Base-by-base conservation (phyloP, 2,797 vertebrate genomes). In the Pangasius djambal region DNA sequence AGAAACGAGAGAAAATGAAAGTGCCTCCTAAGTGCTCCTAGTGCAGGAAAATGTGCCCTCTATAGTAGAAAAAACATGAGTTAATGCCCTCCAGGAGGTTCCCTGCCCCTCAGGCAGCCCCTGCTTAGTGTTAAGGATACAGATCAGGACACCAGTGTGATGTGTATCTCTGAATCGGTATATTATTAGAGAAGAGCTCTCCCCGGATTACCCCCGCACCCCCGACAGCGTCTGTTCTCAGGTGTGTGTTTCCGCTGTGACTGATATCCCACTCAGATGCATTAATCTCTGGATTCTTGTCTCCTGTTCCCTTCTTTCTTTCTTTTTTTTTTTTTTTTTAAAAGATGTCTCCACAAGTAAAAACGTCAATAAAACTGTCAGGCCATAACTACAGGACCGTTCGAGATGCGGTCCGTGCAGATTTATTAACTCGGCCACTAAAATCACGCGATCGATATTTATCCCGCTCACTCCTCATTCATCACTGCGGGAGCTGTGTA, bases 351-450 rank as follows among this genome's bases (percentile, higher is more conserved):
- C 61, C 25, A 22, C 12, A 6, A 67, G 61, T 34, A 50, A 67
- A 84, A 31, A 84, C 40, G n/a, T 69, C 83, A 70, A 55, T 85
- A 85, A 85, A 85, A 13, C 48, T 70, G 48, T 25, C 48, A 69
- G 83, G n/a, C 8, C n/a, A 34, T 52, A 69, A 70, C 48, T 85
- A 70, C 67, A 28, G 20, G 48, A 85, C 48, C 79, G 83, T 70
- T 69, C 44, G 52, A 55, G 65, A 84, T 52, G 63, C n/a, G 82
- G 61, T n/a, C 61, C 25, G 37, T 31, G 83, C 28, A 70, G 83
- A 85, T 85, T 85, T 70, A 85, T 85, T 85, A 55, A 85, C 48
- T 85, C 48, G 20, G 61, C 59, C 40, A 18, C 59, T 65, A 83
- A 83, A 83, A 83, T 83, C 82, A 48, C 6, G 44, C 2, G 40